These are phyloP conservation scores for Acanthurus lineatus DNA, from an alignment of 2,797 vertebrate genomes.

Conservation along the genomic window DNA sequence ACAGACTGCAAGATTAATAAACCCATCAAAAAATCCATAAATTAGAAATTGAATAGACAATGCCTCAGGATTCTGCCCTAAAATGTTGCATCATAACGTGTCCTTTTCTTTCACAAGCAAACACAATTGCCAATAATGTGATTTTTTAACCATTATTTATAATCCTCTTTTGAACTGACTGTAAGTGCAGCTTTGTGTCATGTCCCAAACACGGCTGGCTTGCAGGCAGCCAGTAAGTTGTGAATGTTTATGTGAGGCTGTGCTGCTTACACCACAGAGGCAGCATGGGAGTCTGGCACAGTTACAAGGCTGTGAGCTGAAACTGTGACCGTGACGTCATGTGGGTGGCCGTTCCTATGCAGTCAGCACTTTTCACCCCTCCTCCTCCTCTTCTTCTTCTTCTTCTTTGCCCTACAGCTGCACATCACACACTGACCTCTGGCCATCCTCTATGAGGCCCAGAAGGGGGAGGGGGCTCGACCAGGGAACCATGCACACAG, in stretches of 20 bases:
- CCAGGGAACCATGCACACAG: constrained; percentile 41
- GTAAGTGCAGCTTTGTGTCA: constrained; percentile 36
- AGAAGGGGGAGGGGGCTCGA: background rate
- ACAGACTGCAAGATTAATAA: background rate
- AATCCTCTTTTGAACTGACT: constrained; percentile 27
- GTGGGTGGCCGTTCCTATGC: constrained; percentile 64
- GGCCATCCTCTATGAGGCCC: constrained; percentile 59
- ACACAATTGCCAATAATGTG: background rate
- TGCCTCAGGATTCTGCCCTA: background rate
- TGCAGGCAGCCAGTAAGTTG: constrained; percentile 40
- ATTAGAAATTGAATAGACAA: background rate
- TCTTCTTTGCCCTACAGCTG: constrained; percentile 67
- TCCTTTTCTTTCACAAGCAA: background rate
- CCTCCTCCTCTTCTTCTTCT: constrained; percentile 9
- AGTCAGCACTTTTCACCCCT: constrained; percentile 76
- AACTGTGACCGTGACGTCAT: constrained; percentile 77
- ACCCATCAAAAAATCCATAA: background rate
- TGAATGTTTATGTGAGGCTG: constrained; percentile 64
- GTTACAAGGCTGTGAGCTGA: constrained; percentile 62
- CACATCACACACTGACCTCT: constrained; percentile 77
- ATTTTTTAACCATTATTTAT: constrained; percentile 17
- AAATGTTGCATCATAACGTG: background rate
- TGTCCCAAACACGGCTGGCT: constrained; percentile 31
- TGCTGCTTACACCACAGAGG: constrained; percentile 60
- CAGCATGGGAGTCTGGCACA: constrained; percentile 68